Base-by-base conservation (phyloP, 2,797 vertebrate genomes). In the Simalia tracyae region DNA sequence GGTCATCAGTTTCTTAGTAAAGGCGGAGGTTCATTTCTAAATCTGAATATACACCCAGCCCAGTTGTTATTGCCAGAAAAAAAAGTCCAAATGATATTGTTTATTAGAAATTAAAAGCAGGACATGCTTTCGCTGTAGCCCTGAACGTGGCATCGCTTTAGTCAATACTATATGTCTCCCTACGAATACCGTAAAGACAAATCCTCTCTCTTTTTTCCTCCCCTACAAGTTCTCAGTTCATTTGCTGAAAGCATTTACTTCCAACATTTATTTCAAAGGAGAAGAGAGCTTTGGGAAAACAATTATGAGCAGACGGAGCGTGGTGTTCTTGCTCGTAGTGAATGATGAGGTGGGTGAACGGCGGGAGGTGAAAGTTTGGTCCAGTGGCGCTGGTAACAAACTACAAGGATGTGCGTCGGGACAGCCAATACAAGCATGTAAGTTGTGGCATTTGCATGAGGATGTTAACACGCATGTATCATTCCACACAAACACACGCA, bases 141-240 rank as follows among this genome's bases (percentile, higher is more conserved):
- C 0, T 2, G 28, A 46, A 86, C 36, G 84, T 76, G 89, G 86
- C 46, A 54, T 76, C 59, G 12, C 56, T 26, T 81, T 22, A 81
- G 42, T 46, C 72, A 10, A 81, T 24, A 19, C 19, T 42, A 8
- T 22, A 81, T 81, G 19, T 81, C 46, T 81, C 42, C 72, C 42
- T 22, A 46, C 7, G 19, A 24, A 81, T 81, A 4, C 36, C 72
- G 42, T 17, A 0, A 81, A 81, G 72, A 81, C 36, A 46, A 81
- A 46, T 46, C 36, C 17, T 76, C 22, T 31, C 3, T 22, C 4
- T 9, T 4, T 0, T 4, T 0, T 2, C 1, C 14, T 14, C 17
- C 36, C 10, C 36, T 42, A 10, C 8, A 81, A 81, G 72, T 81
- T 36, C 36, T 81, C 72, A 24, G 36, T 81, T 42, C 17, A 22